A percentile compares a stretch with the other conserved stretches of the same genome.
phyloP scores from a whole-genome alignment of 2,888 invertebrate genomes.

The Troglohyphantes excavatus region DNA sequence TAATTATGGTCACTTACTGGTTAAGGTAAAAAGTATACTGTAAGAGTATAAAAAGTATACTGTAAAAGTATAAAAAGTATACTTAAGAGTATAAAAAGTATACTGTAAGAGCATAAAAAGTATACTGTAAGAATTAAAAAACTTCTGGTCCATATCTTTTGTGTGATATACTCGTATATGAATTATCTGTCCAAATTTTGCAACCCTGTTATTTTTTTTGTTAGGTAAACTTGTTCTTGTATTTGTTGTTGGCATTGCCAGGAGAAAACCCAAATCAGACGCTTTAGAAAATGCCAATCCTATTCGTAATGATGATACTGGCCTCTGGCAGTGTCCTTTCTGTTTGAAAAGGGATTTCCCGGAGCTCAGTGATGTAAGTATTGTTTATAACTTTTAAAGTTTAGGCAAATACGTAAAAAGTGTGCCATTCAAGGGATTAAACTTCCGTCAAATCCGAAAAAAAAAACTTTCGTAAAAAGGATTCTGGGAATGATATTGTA shows the following conservation, averaged over 20 bases:
- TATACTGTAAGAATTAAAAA: too few relatives aligned
- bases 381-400: not conserved
- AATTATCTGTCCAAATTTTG: too few relatives aligned
- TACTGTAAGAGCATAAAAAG: too few relatives aligned
- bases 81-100: too few relatives aligned
- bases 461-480: not conserved
- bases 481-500: too few relatives aligned
- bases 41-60: too few relatives aligned
- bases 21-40: too few relatives aligned
- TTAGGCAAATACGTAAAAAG: not conserved
- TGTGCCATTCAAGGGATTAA: not conserved
- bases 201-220: too few relatives aligned
- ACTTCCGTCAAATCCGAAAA: not conserved
- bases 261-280: constrained; percentile 94
- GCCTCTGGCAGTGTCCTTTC: constrained; percentile 98
- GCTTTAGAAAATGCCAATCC: constrained; percentile 98
- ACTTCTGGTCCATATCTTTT: too few relatives aligned
- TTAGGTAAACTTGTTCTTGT: constrained; percentile 85
- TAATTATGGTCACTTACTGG: too few relatives aligned
- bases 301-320: constrained; percentile 95
- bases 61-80: too few relatives aligned
- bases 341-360: constrained; percentile 97
- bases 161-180: too few relatives aligned
- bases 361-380: constrained; percentile 90
- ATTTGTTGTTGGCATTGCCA: constrained; percentile 87